Conservation (phyloP, 2,797 vertebrate species). For the Huso huso region DNA sequence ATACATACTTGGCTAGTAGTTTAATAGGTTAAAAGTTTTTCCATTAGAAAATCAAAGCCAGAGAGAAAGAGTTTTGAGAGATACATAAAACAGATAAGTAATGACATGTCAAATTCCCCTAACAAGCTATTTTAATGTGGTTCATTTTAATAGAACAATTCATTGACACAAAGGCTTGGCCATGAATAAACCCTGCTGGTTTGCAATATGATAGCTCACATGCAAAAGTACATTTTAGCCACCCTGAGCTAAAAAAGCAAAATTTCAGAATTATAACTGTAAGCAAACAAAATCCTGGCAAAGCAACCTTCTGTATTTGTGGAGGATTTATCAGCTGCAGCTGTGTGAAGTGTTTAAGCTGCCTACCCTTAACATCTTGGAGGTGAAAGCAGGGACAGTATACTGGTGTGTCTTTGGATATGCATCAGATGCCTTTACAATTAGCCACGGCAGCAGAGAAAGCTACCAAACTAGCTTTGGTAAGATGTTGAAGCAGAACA, state of each 20-base stretch:
- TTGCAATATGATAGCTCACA: too few species aligned
- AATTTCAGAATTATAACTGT: neutral
- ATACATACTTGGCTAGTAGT: too few species aligned
- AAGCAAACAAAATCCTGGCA: neutral
- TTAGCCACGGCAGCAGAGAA: constrained; percentile 25
- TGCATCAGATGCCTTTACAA: constrained; percentile 12
- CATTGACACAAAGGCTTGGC: too few species aligned
- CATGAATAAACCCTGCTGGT: too few species aligned
- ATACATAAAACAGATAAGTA: too few species aligned
- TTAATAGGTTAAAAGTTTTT: too few species aligned
- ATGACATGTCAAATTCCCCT: too few species aligned
- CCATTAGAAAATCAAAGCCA: too few species aligned
- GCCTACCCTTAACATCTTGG: neutral
- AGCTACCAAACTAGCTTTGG: neutral
- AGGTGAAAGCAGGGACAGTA: neutral
- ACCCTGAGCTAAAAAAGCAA: neutral
- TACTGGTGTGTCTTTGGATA: constrained; percentile 7
- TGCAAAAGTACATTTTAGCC: too few species aligned
- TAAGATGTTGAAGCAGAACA: constrained; percentile 23
- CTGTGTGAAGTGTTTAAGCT: neutral
- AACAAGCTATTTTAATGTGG: too few species aligned
- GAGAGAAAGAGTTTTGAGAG: too few species aligned
- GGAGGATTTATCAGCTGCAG: neutral
- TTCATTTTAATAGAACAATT: too few species aligned
- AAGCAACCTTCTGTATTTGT: neutral